Base-by-base conservation (phyloP, 2,113 vertebrate species). In the Phodopus roborovskii region DNA sequence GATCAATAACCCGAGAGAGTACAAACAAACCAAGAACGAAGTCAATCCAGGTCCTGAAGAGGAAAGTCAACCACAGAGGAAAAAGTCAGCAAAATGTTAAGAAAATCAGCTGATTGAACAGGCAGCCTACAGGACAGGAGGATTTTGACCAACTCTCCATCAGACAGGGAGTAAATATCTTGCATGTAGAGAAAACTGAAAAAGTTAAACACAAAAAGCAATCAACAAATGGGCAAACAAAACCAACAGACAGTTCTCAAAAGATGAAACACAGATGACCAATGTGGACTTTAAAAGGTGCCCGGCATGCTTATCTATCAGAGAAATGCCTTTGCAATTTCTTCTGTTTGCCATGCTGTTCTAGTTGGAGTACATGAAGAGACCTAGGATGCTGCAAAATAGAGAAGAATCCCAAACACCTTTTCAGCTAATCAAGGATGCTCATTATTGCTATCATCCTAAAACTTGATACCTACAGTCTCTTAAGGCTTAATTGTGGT, bases 401-500 rank as follows among this genome's bases (percentile, higher is more conserved):
- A 78, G 20, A 85, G 50, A 94, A 58, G 42, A 62, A 68, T 92
- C 79, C 89, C 84, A 50, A 93, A 53, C 66, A n/a, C 2, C 4
- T 73, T 89, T 91, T 81, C 7, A 83, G 13, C 79, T n/a, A 42
- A 64, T 39, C 81, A 19, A 60, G 56, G 42, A 28, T 87, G 50
- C 60, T 93, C 30, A 56, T 83, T 68, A 93, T 90, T 92, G 45
- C 20, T 56, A 48, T 68, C 53, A 86, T 3, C 62, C 64, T 77
- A 62, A 87, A 96, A 94, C 28, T 83, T 33, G 9, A 97, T 79
- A 86, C 33, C 16, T 81, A 79, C 83, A 74, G 50, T 73, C 87
- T 93, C 68, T 92, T 83, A 75, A 91, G 74, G 17, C 15, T 56
- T 60, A 71, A 28, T 66, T 92, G 15, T 13, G 50, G n/a, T 73